Percentiles rank a stretch among this genome's conserved stretches.
Conservation (phyloP, 2,113 vertebrate genomes). For the Nothocercus julius region DNA sequence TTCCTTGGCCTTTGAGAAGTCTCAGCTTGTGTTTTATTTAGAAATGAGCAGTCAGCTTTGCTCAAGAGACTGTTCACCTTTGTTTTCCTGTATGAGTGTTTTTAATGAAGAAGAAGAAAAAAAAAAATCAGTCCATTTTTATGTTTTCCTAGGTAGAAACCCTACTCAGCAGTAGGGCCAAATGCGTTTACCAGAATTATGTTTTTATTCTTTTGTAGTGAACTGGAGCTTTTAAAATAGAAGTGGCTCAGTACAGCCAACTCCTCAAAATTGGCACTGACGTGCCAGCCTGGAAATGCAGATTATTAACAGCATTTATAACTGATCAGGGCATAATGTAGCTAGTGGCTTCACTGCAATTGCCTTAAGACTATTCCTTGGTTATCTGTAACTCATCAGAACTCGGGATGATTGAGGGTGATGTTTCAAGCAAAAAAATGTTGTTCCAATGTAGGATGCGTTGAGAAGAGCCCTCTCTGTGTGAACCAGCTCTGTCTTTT, state of each 20-base stretch:
- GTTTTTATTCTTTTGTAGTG: neutral
- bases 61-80: neutral
- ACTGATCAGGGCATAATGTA: neutral
- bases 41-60: neutral
- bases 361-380: neutral
- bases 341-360: neutral
- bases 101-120: neutral
- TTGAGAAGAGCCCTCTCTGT: neutral
- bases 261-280: neutral
- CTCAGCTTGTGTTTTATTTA: neutral
- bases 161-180: neutral
- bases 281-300: neutral
- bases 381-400: neutral
- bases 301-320: neutral
- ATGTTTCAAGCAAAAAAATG: neutral
- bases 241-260: neutral
- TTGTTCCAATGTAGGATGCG: neutral
- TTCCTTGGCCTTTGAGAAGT: neutral
- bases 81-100: neutral
- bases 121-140: neutral
- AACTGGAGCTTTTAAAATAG: neutral
- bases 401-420: neutral
- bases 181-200: neutral
- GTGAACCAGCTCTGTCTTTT: neutral
- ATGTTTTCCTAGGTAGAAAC: neutral